Conservation (phyloP, 2,113 vertebrate genomes). For the Epinephelus cyanopodus region DNA sequence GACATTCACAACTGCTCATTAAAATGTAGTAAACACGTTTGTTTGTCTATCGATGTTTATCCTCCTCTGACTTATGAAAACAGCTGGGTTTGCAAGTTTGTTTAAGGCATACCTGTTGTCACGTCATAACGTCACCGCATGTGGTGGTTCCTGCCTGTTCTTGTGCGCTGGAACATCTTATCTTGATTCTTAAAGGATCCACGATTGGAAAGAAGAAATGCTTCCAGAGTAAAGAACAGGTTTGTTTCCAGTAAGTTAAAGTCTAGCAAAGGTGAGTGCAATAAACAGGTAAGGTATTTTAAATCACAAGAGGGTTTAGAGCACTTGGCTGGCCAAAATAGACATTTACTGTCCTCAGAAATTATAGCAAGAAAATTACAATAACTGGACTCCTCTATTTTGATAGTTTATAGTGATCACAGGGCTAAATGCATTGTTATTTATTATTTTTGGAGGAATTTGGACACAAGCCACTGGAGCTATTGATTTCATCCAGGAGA, state of each 20-base stretch:
- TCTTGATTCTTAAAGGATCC: conserved; percentile 9
- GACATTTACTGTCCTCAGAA: no score
- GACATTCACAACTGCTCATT: conserved; percentile 40
- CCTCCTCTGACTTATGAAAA: conserved; percentile 19
- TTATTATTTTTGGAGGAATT: neutral
- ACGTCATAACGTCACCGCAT: conserved; percentile 46
- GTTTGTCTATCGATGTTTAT: conserved; percentile 52
- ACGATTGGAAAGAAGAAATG: neutral
- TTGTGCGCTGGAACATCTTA: conserved; percentile 47
- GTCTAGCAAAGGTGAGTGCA: neutral
- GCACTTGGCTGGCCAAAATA: no score
- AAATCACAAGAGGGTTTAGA: neutral
- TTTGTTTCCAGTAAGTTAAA: neutral
- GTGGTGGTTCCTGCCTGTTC: conserved; percentile 57
- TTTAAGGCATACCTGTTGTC: conserved; percentile 50
- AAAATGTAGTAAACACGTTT: conserved; percentile 44
- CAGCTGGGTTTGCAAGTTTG: conserved; percentile 30
- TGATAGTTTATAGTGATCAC: neutral
- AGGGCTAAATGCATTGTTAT: neutral
- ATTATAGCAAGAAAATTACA: neutral
- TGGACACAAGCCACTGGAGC: neutral
- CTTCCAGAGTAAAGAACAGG: neutral
- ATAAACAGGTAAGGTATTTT: conserved; percentile 8
- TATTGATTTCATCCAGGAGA: neutral
- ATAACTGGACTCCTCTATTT: neutral